Evolutionary conservation across 1,140 invertebrate genomes (phyloP).

Genomic region (Pomphorhynchus laevis): DNA sequence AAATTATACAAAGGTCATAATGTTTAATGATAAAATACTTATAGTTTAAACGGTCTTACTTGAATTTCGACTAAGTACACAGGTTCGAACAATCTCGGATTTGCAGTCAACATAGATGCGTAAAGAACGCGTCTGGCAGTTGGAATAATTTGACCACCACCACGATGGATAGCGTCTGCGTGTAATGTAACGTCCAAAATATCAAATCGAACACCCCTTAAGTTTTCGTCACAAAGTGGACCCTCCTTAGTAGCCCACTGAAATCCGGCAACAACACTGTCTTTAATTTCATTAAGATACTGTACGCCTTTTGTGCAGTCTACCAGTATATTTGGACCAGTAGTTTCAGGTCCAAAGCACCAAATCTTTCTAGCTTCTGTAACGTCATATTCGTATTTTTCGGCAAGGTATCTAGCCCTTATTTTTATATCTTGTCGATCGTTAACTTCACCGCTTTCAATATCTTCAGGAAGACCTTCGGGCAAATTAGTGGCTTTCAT

Average conservation of each 20-base stretch:
- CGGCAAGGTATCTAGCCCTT: slow-evolving; percentile 1
- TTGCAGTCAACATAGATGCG: slow-evolving; percentile 58
- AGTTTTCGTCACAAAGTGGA: slow-evolving; percentile 84
- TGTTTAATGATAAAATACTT: not conserved
- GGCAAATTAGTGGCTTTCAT: slow-evolving; percentile 8
- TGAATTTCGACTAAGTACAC: slow-evolving; percentile 95
- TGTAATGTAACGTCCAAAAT: slow-evolving; percentile 94
- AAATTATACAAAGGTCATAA: too few species aligned
- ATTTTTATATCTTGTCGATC: not conserved
- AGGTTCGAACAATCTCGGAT: slow-evolving; percentile 71
- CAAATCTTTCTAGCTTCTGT: slow-evolving; percentile 3
- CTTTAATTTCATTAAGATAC: slow-evolving; percentile 3
- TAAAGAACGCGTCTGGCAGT: slow-evolving; percentile 83
- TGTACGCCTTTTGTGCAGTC: slow-evolving; percentile 3
- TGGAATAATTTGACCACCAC: slow-evolving; percentile 98
- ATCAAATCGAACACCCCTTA: slow-evolving; percentile 78
- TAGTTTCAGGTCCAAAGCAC: slow-evolving; percentile 3
- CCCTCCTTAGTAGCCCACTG: slow-evolving; percentile 96
- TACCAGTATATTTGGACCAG: slow-evolving; percentile 1
- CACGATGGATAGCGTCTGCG: slow-evolving; percentile 95
- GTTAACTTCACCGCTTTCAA: not conserved
- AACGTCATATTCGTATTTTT: not conserved
- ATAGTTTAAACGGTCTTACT: slow-evolving; percentile 12
- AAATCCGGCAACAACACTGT: slow-evolving; percentile 25
- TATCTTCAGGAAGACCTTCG: slow-evolving; percentile 5